Conservation (phyloP, 2,888 invertebrate genomes). For the Dioctria rufipes region DNA sequence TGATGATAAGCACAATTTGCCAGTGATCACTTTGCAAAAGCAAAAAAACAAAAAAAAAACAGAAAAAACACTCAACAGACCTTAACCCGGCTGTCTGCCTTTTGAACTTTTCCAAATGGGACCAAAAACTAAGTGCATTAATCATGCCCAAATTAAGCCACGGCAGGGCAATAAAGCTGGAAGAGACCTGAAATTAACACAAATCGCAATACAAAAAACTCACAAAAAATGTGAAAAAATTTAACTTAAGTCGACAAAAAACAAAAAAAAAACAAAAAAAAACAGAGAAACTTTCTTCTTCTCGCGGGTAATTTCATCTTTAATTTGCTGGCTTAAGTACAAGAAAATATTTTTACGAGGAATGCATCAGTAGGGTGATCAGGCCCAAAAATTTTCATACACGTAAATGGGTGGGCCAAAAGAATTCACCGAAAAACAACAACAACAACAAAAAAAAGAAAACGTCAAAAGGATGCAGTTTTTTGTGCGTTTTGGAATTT, state of each 20-base stretch:
- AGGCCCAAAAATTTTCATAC: slow-evolving; percentile 16
- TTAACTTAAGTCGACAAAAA: too few relatives aligned
- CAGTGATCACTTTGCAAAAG: background rate
- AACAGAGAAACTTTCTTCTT: slow-evolving; percentile 41
- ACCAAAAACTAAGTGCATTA: slow-evolving; percentile 44
- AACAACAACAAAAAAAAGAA: slow-evolving; percentile 4
- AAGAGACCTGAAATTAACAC: slow-evolving; percentile 19
- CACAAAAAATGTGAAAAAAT: slow-evolving; percentile 21
- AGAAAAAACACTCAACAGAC: slow-evolving; percentile 27
- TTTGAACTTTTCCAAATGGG: slow-evolving; percentile 22
- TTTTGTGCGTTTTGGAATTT: slow-evolving; percentile 36
- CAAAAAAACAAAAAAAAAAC: too few relatives aligned
- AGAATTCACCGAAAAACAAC: slow-evolving; percentile 19
- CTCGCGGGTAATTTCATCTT: slow-evolving; percentile 53
- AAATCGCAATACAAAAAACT: background rate
- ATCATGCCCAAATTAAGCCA: slow-evolving; percentile 39
- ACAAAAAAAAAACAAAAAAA: slow-evolving; percentile 31
- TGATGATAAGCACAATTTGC: slow-evolving; percentile 40
- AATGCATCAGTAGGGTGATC: slow-evolving; percentile 4
- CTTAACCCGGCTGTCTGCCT: slow-evolving; percentile 30
- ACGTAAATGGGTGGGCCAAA: slow-evolving; percentile 33
- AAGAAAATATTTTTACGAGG: slow-evolving; percentile 7
- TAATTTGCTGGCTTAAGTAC: slow-evolving; percentile 50
- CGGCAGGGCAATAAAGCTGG: background rate
- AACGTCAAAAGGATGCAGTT: slow-evolving; percentile 28